phyloP scores from a whole-genome alignment of 1,140 invertebrate genomes.

The Eurosta solidaginis region DNA sequence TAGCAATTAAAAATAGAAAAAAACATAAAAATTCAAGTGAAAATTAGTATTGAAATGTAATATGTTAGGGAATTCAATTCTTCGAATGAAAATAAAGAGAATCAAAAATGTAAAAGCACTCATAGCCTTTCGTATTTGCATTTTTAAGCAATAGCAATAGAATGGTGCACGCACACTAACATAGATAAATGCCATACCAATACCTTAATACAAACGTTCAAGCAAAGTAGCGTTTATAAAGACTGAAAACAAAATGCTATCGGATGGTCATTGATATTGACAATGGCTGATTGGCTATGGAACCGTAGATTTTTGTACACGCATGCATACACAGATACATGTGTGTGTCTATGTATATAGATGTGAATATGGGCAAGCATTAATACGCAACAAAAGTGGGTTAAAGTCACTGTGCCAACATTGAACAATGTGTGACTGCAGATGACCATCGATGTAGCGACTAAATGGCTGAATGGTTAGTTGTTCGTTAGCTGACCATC shows the following conservation, averaged over 20 bases:
- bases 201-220: neutral
- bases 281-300: slow-evolving; percentile 23
- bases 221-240: neutral
- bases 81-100: too few relatives aligned
- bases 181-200: too few relatives aligned
- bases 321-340: neutral
- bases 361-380: neutral
- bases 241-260: slow-evolving; percentile 19
- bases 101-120: too few relatives aligned
- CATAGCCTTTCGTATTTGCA: too few relatives aligned
- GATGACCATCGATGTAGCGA: slow-evolving; percentile 18
- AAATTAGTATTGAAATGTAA: neutral
- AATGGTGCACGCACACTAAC: too few relatives aligned
- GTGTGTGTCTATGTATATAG: too few relatives aligned
- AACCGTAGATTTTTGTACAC: neutral
- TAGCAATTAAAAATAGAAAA: neutral
- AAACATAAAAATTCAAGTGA: neutral
- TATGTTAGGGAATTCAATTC: neutral
- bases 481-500: neutral
- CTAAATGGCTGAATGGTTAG: slow-evolving; percentile 17
- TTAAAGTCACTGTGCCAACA: slow-evolving; percentile 11
- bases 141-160: too few relatives aligned
- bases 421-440: slow-evolving; percentile 7
- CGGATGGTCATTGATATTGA: slow-evolving; percentile 31
- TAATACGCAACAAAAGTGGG: neutral